Evolutionary conservation across 2,888 invertebrate species (phyloP), one percentile per base, ranked within the genome.

Genomic region (Gerris lacustris): DNA sequence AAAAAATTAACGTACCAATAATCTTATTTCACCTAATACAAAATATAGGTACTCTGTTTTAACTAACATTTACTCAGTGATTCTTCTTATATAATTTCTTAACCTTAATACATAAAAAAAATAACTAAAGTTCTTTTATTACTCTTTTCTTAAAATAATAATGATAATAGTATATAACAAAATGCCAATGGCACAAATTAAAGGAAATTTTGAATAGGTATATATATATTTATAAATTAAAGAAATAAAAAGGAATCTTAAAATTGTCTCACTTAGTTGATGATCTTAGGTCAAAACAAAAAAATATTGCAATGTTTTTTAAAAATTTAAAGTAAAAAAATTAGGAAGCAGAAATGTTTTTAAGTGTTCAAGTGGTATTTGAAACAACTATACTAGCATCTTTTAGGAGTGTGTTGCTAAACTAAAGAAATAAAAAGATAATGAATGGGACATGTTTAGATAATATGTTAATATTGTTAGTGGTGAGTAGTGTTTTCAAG

Each of bases 181-280:
- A 55, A 55, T 55, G 55, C 55, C 55, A 55, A 55, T 55, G 55
- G 55, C 55, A 55, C 55, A 55, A 55, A 55, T 11, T 55, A 55
- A 55, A 55, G 15, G 11, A 55, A 55, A 55, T 55, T 11, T 31
- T 31, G 31, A 31, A 31, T 31, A 31, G 31, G 31, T 31, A 31
- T 31, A 31, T 31, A 31, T 31, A 31, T 31, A 31, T 31, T 31
- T 31, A 31, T 31, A 1, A 31, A 31, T 31, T 31, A 31, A 31
- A 31, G 31, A 31, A 31, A 31, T 31, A 31, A 31, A 31, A 31
- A 31, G 31, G 31, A 31, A 31, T 31, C 31, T 31, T 31, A 31
- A 31, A 31, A 31, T 31, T 31, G 31, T 31, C 31, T 31, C 31
- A 31, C 31, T 31, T 31, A 31, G 31, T 31, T 31, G 31, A 31